Evolutionary conservation across 1,140 invertebrate genomes (phyloP).

Genomic region (Pseudomyrmex cubaensis): DNA sequence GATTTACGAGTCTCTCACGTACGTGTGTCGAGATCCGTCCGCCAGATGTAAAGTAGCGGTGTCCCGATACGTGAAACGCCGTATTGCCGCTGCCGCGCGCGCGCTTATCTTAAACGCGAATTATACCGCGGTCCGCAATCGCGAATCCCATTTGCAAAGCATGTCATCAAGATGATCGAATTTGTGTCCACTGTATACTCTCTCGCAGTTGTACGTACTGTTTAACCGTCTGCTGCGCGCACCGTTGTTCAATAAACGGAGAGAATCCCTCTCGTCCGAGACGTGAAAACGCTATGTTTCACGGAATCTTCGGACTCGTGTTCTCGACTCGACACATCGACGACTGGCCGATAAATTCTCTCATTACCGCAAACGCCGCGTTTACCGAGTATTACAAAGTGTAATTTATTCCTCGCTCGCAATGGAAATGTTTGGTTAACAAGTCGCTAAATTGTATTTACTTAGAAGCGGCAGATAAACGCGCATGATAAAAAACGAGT

Average conservation of each 20-base stretch:
- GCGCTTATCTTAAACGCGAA: slow-evolving; percentile 20
- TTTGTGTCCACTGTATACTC: slow-evolving; percentile 20
- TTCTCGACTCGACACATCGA: slow-evolving; percentile 4
- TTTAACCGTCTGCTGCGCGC: slow-evolving; percentile 17
- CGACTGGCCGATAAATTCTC: slow-evolving; percentile 30
- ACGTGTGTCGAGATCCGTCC: slow-evolving; percentile 14
- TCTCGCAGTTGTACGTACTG: slow-evolving; percentile 24
- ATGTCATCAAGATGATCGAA: slow-evolving; percentile 31
- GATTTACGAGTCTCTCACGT: slow-evolving; percentile 33
- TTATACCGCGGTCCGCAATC: slow-evolving; percentile 7
- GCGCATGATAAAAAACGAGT: background rate
- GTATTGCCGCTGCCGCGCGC: background rate
- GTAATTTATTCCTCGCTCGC: slow-evolving; percentile 16
- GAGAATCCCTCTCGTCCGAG: background rate
- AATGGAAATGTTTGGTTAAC: background rate
- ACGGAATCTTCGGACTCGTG: slow-evolving; percentile 5
- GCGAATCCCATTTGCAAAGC: background rate
- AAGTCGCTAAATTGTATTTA: background rate
- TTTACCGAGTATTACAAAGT: slow-evolving; percentile 3
- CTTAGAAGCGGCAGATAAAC: too few species aligned
- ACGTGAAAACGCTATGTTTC: slow-evolving; percentile 1
- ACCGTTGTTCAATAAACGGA: slow-evolving; percentile 49
- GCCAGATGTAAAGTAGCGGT: slow-evolving; percentile 48
- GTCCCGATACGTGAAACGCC: slow-evolving; percentile 11
- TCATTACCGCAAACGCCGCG: background rate